Base-by-base conservation (phyloP, 2,113 vertebrate genomes). In the Butastur rufipennis region DNA sequence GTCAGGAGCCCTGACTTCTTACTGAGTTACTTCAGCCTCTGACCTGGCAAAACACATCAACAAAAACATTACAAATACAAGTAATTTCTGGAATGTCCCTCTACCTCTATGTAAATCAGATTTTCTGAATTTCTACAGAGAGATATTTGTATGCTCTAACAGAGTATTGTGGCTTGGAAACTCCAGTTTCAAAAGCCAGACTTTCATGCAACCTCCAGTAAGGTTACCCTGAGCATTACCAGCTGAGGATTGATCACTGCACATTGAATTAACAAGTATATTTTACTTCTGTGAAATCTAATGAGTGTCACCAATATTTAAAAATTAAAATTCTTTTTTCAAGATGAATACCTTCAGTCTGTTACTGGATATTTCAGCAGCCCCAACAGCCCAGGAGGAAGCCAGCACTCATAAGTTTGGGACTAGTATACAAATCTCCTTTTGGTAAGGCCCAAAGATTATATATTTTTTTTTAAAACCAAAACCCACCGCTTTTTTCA, bases 251-350 rank as follows among this genome's bases (percentile, higher is more conserved):
- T 21, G 18, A 55, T 90, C 80, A 61, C 43, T 88, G 62, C 52
- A 52, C 86, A 66, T 75, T 89, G 94, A 97, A 96, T 97, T 92
- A 94, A 92, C 81, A 96, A 70, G 43, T 74, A 25, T 88, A 93
- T 97, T 94, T 97, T 95, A 67, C 88, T 96, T 96, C 78, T 94
- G 48, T 97, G 95, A 92, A 94, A 93, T 88, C 80, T 97, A 94
- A 96, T 93, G 65, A 90, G 83, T 85, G 87, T 61, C 68, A 90
- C 45, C 77, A 97, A 82, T 95, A 96, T 82, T 72, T 89, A 96
- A 93, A 97, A 95, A 88, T 75, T 34, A 86, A 87, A 95, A 70
- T 52, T 82, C 68, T 81, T 79, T 71, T 61, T 82, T 38, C n/a
- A 45, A 34, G 27, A 53, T 23, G 4, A 53, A 81, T 93, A 31